Conservation (phyloP, 2,113 vertebrate genomes). For the Sarotherodon lohbergeri region DNA sequence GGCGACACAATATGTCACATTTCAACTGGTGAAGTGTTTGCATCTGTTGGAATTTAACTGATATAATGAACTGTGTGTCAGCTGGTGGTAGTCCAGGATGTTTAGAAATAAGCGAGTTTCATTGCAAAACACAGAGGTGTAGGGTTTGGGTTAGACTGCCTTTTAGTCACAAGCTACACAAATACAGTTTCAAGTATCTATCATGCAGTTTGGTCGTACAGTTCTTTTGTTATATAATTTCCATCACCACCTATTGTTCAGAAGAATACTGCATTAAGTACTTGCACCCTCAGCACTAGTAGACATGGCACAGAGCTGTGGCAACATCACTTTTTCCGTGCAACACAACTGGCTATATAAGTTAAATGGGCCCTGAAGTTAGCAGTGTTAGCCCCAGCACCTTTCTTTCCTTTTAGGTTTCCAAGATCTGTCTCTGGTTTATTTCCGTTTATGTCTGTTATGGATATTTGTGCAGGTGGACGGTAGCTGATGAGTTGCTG, state of each 20-base stretch:
- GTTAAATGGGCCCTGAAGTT: not conserved
- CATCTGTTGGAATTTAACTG: not conserved
- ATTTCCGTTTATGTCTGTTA: not conserved
- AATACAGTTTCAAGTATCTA: not conserved
- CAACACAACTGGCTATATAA: not conserved
- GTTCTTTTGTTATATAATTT: not conserved
- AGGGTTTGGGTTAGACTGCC: not conserved
- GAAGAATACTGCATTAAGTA: not conserved
- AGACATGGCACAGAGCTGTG: not conserved
- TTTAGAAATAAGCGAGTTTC: not conserved
- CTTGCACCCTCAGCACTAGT: not conserved
- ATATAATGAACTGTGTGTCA: not conserved
- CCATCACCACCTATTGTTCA: not conserved
- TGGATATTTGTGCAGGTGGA: not conserved
- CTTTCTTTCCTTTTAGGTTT: not conserved
- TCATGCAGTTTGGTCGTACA: not conserved
- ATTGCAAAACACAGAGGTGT: not conserved
- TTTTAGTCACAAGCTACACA: not conserved
- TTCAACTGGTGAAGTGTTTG: not conserved
- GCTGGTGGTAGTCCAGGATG: not conserved
- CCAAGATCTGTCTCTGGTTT: not conserved
- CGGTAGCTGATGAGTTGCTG: not conserved
- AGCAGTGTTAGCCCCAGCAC: not conserved
- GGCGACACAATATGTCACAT: not conserved
- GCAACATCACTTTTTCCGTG: not conserved